phyloP scores from a whole-genome alignment of 2,113 vertebrate species.

The Grammomys dolichurus region DNA sequence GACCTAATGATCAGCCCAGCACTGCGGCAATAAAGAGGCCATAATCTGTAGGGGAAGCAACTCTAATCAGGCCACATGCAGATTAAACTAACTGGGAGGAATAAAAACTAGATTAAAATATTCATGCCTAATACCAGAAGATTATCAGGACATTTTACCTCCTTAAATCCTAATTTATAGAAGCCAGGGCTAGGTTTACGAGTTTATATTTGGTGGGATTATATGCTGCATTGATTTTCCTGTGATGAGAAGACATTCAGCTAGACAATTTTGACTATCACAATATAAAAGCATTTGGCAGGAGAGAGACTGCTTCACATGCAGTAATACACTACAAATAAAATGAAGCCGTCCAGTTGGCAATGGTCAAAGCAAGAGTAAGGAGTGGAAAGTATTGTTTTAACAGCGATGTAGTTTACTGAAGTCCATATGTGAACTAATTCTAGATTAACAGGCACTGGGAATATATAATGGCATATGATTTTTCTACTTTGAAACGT shows the following conservation, averaged over 20 bases:
- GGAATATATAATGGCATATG: not conserved
- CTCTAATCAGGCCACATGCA: conserved; percentile 97
- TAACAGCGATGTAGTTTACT: not conserved
- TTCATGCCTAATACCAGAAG: conserved; percentile 89
- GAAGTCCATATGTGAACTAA: not conserved
- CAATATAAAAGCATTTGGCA: conserved; percentile 77
- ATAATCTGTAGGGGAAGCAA: conserved; percentile 94
- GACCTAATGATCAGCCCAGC: conserved; percentile 89
- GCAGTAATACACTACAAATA: conserved; percentile 16
- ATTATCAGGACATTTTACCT: conserved; percentile 92
- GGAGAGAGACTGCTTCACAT: conserved; percentile 58
- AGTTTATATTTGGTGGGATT: conserved; percentile 89
- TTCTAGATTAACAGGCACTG: not conserved
- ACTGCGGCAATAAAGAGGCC: conserved; percentile 92
- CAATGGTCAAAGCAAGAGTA: conserved; percentile 37
- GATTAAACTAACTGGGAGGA: conserved; percentile 96
- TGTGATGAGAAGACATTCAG: conserved; percentile 89
- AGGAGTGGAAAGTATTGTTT: conserved; percentile 6
- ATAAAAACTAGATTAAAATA: conserved; percentile 94
- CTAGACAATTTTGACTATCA: conserved; percentile 85
- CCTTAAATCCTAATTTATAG: conserved; percentile 95
- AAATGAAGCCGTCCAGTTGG: conserved; percentile 36
- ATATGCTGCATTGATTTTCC: conserved; percentile 87
- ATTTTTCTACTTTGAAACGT: conserved; percentile 49
- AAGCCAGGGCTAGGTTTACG: conserved; percentile 90